Evolutionary conservation across 2,888 invertebrate genomes (phyloP).

Genomic region (Catocala nupta): DNA sequence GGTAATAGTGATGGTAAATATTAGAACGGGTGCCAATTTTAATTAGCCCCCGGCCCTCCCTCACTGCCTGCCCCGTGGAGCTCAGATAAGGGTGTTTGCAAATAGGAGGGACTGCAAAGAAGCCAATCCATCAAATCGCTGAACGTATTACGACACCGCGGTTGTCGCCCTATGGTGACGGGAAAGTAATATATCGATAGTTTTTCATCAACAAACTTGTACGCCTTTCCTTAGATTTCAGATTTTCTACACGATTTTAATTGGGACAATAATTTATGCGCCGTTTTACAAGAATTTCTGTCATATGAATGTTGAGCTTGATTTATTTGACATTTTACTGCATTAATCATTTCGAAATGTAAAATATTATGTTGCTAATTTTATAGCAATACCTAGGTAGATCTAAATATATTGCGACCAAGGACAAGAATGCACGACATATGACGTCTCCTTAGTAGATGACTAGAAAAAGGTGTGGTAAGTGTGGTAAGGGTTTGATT

Average conservation of each 20-base stretch:
- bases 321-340: conserved; percentile 18
- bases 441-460: too few species aligned
- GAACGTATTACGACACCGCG: conserved; percentile 85
- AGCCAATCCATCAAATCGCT: conserved; percentile 87
- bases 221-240: neutral
- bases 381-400: neutral
- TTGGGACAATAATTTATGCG: conserved; percentile 16
- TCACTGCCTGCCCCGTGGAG: conserved; percentile 55
- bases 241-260: conserved; percentile 10
- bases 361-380: conserved; percentile 9
- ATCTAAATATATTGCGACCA: neutral
- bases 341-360: conserved; percentile 18
- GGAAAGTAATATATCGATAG: conserved; percentile 40
- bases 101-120: conserved; percentile 85
- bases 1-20: conserved; percentile 33
- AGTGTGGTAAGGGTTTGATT: too few species aligned
- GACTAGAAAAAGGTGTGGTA: too few species aligned
- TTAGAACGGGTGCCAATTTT: conserved; percentile 78
- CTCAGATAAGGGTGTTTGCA: conserved; percentile 85
- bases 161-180: conserved; percentile 73
- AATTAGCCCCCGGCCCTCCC: conserved; percentile 75
- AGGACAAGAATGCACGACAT: neutral
- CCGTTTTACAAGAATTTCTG: conserved; percentile 7
- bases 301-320: conserved; percentile 16
- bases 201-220: conserved; percentile 7